Conservation (phyloP, 2,888 invertebrate species). For the Phalera bucephala region DNA sequence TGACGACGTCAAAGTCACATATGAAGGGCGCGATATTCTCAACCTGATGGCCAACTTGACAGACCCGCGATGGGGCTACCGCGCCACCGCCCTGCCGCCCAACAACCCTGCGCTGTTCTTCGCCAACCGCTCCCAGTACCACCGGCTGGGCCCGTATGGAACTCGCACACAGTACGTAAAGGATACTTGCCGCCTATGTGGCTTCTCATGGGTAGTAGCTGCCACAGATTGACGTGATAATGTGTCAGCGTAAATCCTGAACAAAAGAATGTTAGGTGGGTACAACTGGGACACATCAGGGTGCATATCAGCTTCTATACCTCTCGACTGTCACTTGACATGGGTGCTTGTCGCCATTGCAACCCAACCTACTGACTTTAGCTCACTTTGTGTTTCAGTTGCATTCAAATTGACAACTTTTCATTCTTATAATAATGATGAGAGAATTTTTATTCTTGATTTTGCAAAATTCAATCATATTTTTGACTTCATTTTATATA, state of each 20-base stretch:
- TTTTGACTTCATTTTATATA: constrained; percentile 34
- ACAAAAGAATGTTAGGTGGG: constrained; percentile 61
- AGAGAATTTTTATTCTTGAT: constrained; percentile 12
- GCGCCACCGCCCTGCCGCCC: constrained; percentile 79
- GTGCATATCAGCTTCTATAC: constrained; percentile 54
- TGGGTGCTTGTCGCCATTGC: constrained; percentile 46
- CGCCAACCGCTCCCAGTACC: constrained; percentile 85
- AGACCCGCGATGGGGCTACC: constrained; percentile 80
- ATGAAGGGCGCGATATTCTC: constrained; percentile 82
- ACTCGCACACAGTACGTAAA: constrained; percentile 83
- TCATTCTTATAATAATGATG: constrained; percentile 25
- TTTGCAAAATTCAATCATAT: constrained; percentile 30
- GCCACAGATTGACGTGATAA: constrained; percentile 70
- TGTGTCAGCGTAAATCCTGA: constrained; percentile 53
- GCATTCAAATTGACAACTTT: constrained; percentile 25
- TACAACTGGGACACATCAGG: constrained; percentile 73
- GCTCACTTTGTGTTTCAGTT: constrained; percentile 35
- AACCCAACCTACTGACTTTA: constrained; percentile 49
- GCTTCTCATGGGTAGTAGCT: constrained; percentile 76
- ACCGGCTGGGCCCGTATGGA: constrained; percentile 81
- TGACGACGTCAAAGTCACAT: constrained; percentile 69
- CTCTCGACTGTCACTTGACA: constrained; percentile 48
- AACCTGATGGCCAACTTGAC: constrained; percentile 82
- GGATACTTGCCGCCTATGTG: constrained; percentile 77
- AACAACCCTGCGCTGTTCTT: constrained; percentile 83